A percentile compares a stretch with the other conserved stretches of the same genome.
These are phyloP conservation scores for Agrotis ipsilon DNA, from an alignment of 2,888 invertebrate species.

Conservation along the genomic window DNA sequence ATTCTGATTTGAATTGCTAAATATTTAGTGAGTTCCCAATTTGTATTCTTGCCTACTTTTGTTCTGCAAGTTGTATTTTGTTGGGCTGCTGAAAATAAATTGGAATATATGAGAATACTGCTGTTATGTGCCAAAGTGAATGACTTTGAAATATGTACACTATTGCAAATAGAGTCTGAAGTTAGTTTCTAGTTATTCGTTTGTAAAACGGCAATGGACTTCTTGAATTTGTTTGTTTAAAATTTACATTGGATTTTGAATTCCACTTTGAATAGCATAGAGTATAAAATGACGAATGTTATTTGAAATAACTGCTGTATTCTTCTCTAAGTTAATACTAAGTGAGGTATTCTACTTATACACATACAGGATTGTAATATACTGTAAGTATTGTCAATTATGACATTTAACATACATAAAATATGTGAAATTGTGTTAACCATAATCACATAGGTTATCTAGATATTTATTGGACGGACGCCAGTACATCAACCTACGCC, in stretches of 20 bases:
- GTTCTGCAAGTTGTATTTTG: slow-evolving; percentile 21
- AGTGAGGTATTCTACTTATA: slow-evolving; percentile 1
- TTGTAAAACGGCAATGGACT: slow-evolving; percentile 34
- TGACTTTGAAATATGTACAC: slow-evolving; percentile 3
- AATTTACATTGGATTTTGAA: slow-evolving; percentile 16
- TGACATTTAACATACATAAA: slow-evolving; percentile 15
- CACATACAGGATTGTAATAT: slow-evolving; percentile 25
- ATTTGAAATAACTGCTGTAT: slow-evolving; percentile 30
- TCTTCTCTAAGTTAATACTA: slow-evolving; percentile 6
- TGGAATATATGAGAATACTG: slow-evolving; percentile 15
- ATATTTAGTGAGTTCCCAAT: background rate
- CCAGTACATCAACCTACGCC: too few relatives aligned
- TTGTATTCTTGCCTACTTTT: slow-evolving; percentile 18
- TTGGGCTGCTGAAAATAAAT: background rate
- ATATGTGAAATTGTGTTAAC: slow-evolving; percentile 23
- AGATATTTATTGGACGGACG: slow-evolving; percentile 1
- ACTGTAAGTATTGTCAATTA: slow-evolving; percentile 7
- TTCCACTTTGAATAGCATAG: slow-evolving; percentile 1
- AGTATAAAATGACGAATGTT: slow-evolving; percentile 12
- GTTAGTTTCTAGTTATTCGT: background rate
- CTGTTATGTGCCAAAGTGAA: slow-evolving; percentile 35
- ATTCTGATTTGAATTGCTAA: background rate
- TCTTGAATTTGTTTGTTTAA: background rate
- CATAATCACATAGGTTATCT: background rate
- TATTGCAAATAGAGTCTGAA: slow-evolving; percentile 16